These are phyloP conservation scores for Drosophila seclusa DNA, from an alignment of 2,888 invertebrate genomes.

Conservation along the genomic window DNA sequence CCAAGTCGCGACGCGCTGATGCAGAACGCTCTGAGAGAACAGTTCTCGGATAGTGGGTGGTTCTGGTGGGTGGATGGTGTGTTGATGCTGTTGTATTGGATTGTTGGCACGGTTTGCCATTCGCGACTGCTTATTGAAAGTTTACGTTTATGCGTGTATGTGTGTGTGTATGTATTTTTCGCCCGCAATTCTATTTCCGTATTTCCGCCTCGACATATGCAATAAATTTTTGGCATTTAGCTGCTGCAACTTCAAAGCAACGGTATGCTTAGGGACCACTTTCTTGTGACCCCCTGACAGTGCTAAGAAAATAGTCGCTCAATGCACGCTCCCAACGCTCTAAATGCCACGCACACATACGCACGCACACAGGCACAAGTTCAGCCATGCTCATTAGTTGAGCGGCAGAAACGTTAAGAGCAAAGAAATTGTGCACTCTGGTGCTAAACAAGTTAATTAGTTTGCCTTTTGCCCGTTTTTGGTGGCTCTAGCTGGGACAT, in stretches of 20 bases:
- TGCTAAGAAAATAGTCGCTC: constrained; percentile 18
- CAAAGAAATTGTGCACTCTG: constrained; percentile 60
- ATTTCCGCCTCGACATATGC: constrained; percentile 65
- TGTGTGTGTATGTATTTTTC: constrained; percentile 16
- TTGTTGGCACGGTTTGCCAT: constrained; percentile 13
- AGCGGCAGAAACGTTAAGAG: constrained; percentile 46
- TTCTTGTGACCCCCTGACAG: constrained; percentile 16
- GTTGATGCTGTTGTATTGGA: constrained; percentile 4
- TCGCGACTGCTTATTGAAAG: constrained; percentile 55
- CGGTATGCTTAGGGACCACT: constrained; percentile 4
- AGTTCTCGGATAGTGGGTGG: not conserved
- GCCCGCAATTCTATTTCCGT: constrained; percentile 65
- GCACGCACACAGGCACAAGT: not conserved
- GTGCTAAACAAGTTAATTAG: constrained; percentile 79
- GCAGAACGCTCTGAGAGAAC: constrained; percentile 29
- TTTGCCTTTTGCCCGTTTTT: constrained; percentile 63
- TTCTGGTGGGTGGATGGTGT: not conserved
- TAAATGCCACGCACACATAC: constrained; percentile 33
- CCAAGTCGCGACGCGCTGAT: constrained; percentile 73
- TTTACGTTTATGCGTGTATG: constrained; percentile 47
- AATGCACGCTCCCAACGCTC: constrained; percentile 12
- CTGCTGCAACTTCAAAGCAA: constrained; percentile 12
- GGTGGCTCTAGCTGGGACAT: constrained; percentile 47
- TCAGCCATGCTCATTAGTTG: constrained; percentile 68
- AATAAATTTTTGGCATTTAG: constrained; percentile 56